Evolutionary conservation across 2,113 vertebrate species (phyloP), one percentile per base, ranked within the genome.

Genomic region (Cheirogaleus medius): DNA sequence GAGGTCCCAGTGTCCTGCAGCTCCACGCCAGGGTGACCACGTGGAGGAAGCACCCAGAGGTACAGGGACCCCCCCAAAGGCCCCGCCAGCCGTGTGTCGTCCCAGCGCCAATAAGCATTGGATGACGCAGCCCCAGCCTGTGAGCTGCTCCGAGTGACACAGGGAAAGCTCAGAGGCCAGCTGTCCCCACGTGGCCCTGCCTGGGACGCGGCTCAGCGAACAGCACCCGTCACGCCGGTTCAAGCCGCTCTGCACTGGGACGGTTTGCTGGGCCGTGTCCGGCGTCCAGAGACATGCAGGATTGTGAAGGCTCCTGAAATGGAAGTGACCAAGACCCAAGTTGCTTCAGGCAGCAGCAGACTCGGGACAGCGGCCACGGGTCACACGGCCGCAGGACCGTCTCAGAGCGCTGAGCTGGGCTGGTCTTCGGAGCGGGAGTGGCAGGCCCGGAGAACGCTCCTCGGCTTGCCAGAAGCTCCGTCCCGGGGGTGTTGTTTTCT

Each of bases 381-480:
- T 56, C 20, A 23, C 12, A 5, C 0, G 1, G 78, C 93, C 47
- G 9, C 34, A 37, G 71, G 66, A 1, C 74, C 32, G n/a, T 56
- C 87, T 69, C 42, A 52, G 34, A 74, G 54, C 37, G 85, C 8
- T 0, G 5, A 90, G 89, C 64, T 60, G 1, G 2, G 10, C 4
- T 66, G 80, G 90, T 66, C 73, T 58, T 47, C 69, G 63, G 37
- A 73, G 49, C 49, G 9, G 5, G 54, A 56, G 20, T 47, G 42
- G 63, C 60, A 90, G 82, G 42, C 54, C 37, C 0, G 5, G 8
- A 92, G 60, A 82, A 52, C 8, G 73, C 78, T 91, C 20, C 23
- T 37, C 25, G 52, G 47, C 87, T 64, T 66, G 91, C 86, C 95
- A 91, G 85, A 42, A 86, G 34, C 32, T 77, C 47, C 68, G 34